Conservation (phyloP, 2,888 invertebrate genomes). For the Zygothrica quintamaculata region DNA sequence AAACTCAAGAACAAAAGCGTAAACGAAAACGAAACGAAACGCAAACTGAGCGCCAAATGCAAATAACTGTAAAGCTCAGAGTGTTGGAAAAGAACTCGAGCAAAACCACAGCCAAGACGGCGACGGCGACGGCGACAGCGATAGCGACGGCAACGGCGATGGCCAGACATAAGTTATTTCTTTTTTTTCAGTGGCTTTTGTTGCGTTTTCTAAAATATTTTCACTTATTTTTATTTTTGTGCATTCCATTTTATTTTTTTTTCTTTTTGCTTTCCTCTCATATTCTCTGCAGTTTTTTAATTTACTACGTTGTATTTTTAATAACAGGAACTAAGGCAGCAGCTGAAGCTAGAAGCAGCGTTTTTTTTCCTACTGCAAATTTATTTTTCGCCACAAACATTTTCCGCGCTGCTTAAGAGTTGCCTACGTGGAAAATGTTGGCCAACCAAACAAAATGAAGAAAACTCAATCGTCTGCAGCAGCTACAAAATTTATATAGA, state of each 20-base stretch:
- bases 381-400: slow-evolving; percentile 32
- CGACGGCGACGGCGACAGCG: too few species aligned
- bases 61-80: slow-evolving; percentile 31
- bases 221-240: too few species aligned
- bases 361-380: slow-evolving; percentile 37
- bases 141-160: slow-evolving; percentile 4
- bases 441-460: slow-evolving; percentile 60
- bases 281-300: slow-evolving; percentile 48
- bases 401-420: slow-evolving; percentile 54
- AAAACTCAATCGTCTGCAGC: slow-evolving; percentile 71
- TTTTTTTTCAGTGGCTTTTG: slow-evolving; percentile 48
- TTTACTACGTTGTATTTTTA: slow-evolving; percentile 70
- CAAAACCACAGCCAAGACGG: slow-evolving; percentile 57
- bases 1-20: slow-evolving; percentile 14
- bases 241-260: too few species aligned
- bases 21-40: slow-evolving; percentile 29
- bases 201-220: slow-evolving; percentile 57
- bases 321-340: slow-evolving; percentile 44
- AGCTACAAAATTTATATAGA: slow-evolving; percentile 34
- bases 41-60: slow-evolving; percentile 27
- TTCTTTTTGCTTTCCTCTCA: slow-evolving; percentile 25
- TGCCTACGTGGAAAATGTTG: slow-evolving; percentile 66
- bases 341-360: slow-evolving; percentile 10
- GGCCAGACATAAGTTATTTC: slow-evolving; percentile 34
- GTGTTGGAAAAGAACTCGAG: background rate